These are phyloP conservation scores for Paralichthys olivaceus DNA, from an alignment of 2,113 vertebrate species.

Conservation along the genomic window DNA sequence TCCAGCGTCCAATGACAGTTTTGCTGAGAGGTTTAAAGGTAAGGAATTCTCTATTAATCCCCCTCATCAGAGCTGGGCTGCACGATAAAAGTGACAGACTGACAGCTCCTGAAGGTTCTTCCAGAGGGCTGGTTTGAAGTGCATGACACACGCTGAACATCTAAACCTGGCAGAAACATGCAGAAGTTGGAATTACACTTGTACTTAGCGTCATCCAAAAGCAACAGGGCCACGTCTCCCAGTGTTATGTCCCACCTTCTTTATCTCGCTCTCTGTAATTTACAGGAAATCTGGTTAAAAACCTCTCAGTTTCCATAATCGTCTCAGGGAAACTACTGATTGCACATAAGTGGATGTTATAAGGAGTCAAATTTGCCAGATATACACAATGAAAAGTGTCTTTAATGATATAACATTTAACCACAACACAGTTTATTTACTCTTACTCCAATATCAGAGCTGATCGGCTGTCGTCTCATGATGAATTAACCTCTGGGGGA, in stretches of 20 bases:
- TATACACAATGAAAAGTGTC: background rate
- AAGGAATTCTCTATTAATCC: constrained; percentile 56
- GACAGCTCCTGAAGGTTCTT: constrained; percentile 21
- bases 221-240: background rate
- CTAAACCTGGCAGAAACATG: background rate
- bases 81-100: background rate
- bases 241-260: background rate
- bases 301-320: background rate
- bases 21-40: constrained; percentile 36
- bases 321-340: background rate
- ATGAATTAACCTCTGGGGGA: no score
- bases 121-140: constrained; percentile 10
- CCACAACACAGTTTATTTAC: background rate
- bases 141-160: constrained; percentile 16
- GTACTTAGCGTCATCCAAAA: background rate
- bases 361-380: no score
- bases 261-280: background rate
- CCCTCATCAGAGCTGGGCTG: background rate
- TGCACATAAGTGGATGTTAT: background rate
- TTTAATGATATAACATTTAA: background rate
- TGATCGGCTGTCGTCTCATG: no score
- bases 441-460: no score
- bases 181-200: background rate
- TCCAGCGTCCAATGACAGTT: constrained; percentile 55
- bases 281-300: background rate